Base-by-base conservation (phyloP, 2,113 vertebrate species). In the Jaculus jaculus region DNA sequence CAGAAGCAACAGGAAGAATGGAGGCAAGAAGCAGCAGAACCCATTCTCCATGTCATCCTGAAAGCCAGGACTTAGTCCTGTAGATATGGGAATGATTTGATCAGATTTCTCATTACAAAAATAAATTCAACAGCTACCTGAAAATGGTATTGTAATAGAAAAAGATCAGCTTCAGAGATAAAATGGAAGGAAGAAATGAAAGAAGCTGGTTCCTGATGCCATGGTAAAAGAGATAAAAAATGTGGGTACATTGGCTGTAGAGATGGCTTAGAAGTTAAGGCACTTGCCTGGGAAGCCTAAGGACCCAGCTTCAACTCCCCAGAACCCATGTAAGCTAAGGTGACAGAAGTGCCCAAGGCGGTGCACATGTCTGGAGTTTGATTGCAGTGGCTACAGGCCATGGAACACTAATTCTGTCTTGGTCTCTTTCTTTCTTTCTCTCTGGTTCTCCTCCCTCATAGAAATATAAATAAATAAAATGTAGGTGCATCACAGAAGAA, bases 21-120 rank as follows among this genome's bases (percentile, higher is more conserved):
- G 2, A 12, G 12, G 39, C 15, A 15, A 8, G 23, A 16, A 39
- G 12, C 0, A 0, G 18, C 54, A 72, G 37, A n/a, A 23, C 24
- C 2, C 2, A 20, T 4, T 6, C 0, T 11, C 5, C 72, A 28
- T 26, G 39, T 12, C 47, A 3, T 1, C 8, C 73, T 26, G 1
- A 39, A 39, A 68, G 24, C 20, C 2, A 51, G 24, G 18, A 13
- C 51, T 28, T 23, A 47, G 51, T 13, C 26, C 24, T 66, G 2
- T 13, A 26, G 24, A 37, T 21, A 15, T 24, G 18, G 17, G 34
- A 60, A 34, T 17, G 11, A 1, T 21, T 78, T 17, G 0, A 26
- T 42, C 34, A 34, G n/a, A 77, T 42, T 74, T 51, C 39, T 85
- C 68, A 30, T 18, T 72, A 63, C 86, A 28, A 77, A 69, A 34